Percentiles rank a stretch among this genome's conserved stretches.
These are phyloP conservation scores for Nanorana parkeri DNA, from an alignment of 2,113 vertebrate species.

Conservation along the genomic window DNA sequence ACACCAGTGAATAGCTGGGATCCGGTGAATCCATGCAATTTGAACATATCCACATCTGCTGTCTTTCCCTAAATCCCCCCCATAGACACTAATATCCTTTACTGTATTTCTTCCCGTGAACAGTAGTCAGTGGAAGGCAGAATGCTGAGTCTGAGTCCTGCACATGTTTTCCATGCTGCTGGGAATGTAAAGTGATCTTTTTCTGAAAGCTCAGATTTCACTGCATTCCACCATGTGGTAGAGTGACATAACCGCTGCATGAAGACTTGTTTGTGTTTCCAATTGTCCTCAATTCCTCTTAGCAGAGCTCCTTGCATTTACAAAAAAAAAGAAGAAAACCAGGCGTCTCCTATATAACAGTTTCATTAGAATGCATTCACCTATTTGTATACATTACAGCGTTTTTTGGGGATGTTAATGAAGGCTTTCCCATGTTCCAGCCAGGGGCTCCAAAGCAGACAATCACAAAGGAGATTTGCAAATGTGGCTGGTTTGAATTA, in stretches of 20 bases:
- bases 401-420: not conserved
- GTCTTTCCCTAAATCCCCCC: too few species aligned
- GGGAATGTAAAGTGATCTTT: slow-evolving; percentile 39
- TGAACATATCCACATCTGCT: too few species aligned
- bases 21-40: too few species aligned
- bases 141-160: slow-evolving; percentile 5
- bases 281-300: slow-evolving; percentile 53
- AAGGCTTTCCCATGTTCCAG: not conserved
- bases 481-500: not conserved
- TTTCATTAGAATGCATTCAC: slow-evolving; percentile 11
- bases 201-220: slow-evolving; percentile 40
- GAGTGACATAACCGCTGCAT: slow-evolving; percentile 53
- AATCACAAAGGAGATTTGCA: not conserved
- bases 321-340: not conserved
- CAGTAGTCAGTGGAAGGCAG: not conserved
- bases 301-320: slow-evolving; percentile 28
- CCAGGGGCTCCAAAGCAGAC: not conserved
- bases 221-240: slow-evolving; percentile 50
- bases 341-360: not conserved
- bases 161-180: slow-evolving; percentile 44
- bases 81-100: too few species aligned
- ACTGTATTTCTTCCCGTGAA: too few species aligned
- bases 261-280: slow-evolving; percentile 54
- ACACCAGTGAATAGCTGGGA: too few species aligned
- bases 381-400: slow-evolving; percentile 4